These are phyloP conservation scores for Valencia hispanica DNA, from an alignment of 2,797 vertebrate species.

Conservation along the genomic window DNA sequence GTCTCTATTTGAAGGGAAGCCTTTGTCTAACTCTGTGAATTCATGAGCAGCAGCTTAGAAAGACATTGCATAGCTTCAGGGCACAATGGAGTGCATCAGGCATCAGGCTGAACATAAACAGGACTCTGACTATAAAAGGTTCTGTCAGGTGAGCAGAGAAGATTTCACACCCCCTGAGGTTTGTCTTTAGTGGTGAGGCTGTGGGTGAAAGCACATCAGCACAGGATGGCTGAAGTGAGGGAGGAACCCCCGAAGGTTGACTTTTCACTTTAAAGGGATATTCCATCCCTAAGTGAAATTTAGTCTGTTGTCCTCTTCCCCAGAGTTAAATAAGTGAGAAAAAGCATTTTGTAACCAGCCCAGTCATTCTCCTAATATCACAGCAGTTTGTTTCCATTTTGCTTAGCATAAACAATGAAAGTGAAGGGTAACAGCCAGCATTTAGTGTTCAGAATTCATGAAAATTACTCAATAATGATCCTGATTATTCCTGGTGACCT, in stretches of 20 bases:
- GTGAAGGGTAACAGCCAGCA: too few species aligned
- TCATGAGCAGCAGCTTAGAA: slow-evolving; percentile 13
- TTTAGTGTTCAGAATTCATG: too few species aligned
- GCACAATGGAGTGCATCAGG: not conserved
- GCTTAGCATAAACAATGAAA: too few species aligned
- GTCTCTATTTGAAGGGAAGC: not conserved
- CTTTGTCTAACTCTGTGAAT: slow-evolving; percentile 10
- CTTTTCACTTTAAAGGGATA: not conserved
- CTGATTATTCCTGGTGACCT: too few species aligned
- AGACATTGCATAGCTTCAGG: slow-evolving; percentile 9
- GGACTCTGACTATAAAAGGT: slow-evolving; percentile 10
- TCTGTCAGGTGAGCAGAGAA: slow-evolving; percentile 28
- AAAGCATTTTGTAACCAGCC: too few species aligned
- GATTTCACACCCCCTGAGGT: slow-evolving; percentile 23
- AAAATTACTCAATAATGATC: too few species aligned
- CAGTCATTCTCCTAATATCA: too few species aligned
- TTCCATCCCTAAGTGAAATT: too few species aligned
- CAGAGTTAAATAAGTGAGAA: too few species aligned
- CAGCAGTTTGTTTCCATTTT: too few species aligned
- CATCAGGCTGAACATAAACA: slow-evolving; percentile 3
- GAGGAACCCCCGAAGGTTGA: slow-evolving; percentile 2
- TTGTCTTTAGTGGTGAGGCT: slow-evolving; percentile 23
- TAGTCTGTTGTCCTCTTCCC: too few species aligned
- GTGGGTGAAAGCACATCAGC: slow-evolving; percentile 15
- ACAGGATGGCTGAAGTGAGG: slow-evolving; percentile 8